Percentiles rank a stretch among this genome's conserved stretches.
phyloP scores from a whole-genome alignment of 2,797 vertebrate genomes.

The Myotis daubentonii region DNA sequence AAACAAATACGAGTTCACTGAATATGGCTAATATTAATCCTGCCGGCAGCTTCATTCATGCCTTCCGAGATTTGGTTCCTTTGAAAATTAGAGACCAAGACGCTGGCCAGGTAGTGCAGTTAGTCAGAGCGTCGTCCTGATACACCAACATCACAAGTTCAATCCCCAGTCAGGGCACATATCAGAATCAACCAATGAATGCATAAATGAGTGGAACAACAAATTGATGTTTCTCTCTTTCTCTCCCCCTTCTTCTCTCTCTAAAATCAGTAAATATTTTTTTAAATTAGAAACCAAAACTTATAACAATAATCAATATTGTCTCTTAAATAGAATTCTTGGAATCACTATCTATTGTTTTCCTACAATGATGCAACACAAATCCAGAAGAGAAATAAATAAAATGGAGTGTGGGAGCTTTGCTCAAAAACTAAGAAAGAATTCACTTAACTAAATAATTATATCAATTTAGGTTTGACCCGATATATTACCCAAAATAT shows the following conservation, averaged over 20 bases:
- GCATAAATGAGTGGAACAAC: not conserved
- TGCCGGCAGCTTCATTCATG: not conserved
- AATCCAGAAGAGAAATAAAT: conserved; percentile 17
- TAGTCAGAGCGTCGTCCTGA: not conserved
- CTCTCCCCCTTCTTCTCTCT: not conserved
- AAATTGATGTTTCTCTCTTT: not conserved
- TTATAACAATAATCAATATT: not conserved
- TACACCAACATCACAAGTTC: not conserved
- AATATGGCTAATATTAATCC: not conserved
- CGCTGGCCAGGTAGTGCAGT: not conserved
- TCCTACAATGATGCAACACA: not conserved
- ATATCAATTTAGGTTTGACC: not conserved
- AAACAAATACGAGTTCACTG: conserved; percentile 28
- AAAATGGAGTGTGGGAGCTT: not conserved
- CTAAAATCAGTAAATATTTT: not conserved
- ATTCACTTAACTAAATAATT: conserved; percentile 17
- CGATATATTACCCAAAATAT: not conserved
- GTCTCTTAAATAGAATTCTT: not conserved
- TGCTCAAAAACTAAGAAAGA: conserved; percentile 30
- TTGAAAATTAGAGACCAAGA: conserved; percentile 4
- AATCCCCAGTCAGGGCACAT: not conserved
- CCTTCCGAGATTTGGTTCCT: conserved; percentile 13
- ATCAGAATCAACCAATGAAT: not conserved
- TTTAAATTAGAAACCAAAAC: conserved; percentile 3
- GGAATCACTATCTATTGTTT: not conserved